Base-by-base conservation (phyloP, 1,140 invertebrate genomes). In the Drosophila bifasciata region DNA sequence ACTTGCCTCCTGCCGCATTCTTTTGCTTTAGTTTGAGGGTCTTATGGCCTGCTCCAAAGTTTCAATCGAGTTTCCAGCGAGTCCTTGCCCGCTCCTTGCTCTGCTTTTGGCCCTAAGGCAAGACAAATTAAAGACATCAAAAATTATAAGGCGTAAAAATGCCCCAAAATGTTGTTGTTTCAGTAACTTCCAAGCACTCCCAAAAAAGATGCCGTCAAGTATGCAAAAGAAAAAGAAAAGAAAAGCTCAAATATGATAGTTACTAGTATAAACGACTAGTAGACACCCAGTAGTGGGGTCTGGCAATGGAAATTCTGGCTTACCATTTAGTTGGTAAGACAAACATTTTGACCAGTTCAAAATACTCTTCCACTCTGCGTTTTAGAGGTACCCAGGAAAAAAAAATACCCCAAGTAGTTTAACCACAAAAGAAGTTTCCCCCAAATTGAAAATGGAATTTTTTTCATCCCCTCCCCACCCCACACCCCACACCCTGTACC, bases 101-200 rank as follows among this genome's bases (percentile, higher is more conserved):
- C 43, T 28, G 40, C 32, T 11, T 36, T 36, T 36, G 32, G 56
- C 70, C 77, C 60, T 55, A 15, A 40, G 77, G 45, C 68, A 86
- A 86, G 81, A 88, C 83, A 86, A 86, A 86, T 86, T 86, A 86
- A 88, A 81, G 81, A 88, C 77, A 88, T 86, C 77, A 81, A 57
- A 86, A 86, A 86, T 86, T 86, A 86, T 86, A 88, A 75, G 74
- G 81, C 81, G 77, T 85, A 86, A 86, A 88, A 86, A 78, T 88
- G 79, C 73, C 68, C 19, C 53, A 73, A 68, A 66, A 39, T 49
- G 40, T 61, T 68, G 16, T 58, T 58, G 23, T 28, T 36, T 13
- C 16, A 11, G 21, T 25, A 21, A 60, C 46, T 51, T 49, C 28
- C 32, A 72, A 60, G 72, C n/a, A n/a, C 61, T 63, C 48, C 39